Conservation (phyloP, 2,797 vertebrate genomes). For the Arrhamphus sclerolepis region DNA sequence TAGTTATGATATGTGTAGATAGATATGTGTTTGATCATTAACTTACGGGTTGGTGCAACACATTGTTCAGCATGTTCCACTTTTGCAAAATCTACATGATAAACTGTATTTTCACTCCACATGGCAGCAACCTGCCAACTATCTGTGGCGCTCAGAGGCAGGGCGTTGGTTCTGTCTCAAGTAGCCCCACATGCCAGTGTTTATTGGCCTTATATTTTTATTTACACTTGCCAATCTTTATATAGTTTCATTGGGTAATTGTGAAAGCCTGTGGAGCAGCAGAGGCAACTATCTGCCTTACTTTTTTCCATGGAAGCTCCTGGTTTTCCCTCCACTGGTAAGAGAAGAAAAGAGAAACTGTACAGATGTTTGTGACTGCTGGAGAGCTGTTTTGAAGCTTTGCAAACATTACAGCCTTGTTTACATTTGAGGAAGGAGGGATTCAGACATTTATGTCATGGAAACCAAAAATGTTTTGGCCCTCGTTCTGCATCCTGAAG, state of each 20-base stretch:
- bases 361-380: constrained; percentile 12
- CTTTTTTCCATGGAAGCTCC: constrained; percentile 29
- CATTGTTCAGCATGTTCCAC: not conserved
- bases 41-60: not conserved
- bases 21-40: not conserved
- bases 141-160: constrained; percentile 27
- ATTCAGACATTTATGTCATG: constrained; percentile 36
- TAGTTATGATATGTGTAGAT: too few relatives aligned
- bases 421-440: constrained; percentile 42
- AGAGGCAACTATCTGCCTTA: constrained; percentile 29
- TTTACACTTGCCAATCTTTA: constrained; percentile 62
- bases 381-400: constrained; percentile 2
- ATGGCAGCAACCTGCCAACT: constrained; percentile 37
- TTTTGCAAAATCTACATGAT: constrained; percentile 29
- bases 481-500: constrained; percentile 3
- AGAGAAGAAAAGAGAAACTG: constrained; percentile 1
- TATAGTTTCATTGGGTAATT: constrained; percentile 60
- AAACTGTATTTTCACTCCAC: constrained; percentile 57
- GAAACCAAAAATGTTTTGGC: constrained; percentile 28
- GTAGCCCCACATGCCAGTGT: constrained; percentile 57
- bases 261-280: constrained; percentile 10
- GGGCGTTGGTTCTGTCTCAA: constrained; percentile 65
- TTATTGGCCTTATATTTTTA: constrained; percentile 67
- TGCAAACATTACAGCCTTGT: constrained; percentile 25
- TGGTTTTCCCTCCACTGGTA: not conserved